Evolutionary conservation across 2,888 invertebrate genomes (phyloP), one percentile per base, ranked within the genome.

Genomic region (Galerucella nymphaeae): DNA sequence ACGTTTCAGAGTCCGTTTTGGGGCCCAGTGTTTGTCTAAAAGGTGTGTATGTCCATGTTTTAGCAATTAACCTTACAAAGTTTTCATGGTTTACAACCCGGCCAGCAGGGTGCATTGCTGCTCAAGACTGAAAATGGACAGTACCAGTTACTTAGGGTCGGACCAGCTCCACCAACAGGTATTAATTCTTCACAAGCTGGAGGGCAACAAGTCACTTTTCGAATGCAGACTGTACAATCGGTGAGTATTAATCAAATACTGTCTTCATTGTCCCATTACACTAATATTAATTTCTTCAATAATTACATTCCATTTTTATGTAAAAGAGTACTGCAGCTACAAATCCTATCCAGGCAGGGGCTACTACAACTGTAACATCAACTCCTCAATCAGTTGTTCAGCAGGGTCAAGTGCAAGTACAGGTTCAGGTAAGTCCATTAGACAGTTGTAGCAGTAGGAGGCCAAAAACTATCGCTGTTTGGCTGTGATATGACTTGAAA

Each of bases 101-200:
- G 95, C 86, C 94, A 96, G 87, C 95, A 94, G 87, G 93, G 93
- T 76, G 95, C 96, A 86, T 90, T 98, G 87, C 91, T 98, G 86
- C 90, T 98, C 87, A 97, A 97, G 90, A 98, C 97, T 85, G 98
- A 98, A 89, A 97, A 95, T 90, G 98, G 98, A 84, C 96, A 96
- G 87, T 95, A 94, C 88, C 97, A 98, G 88, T 90, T 98, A 86
- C 89, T 98, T 85, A 92, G 96, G 86, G 94, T 96, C 82, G 95
- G 95, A 79, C 94, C 95, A 80, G 93, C 95, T 77, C 91, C 94
- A 73, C 87, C 91, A 74, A 84, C 87, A 11, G 84, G 87, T 53
- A 78, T 86, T 59, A 88, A 87, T 80, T 87, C 85, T 11, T 88
- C 90, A 81, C 88, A 91, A 83, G 89, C 90, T 81, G 91, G 89